phyloP scores from a whole-genome alignment of 2,888 invertebrate species.

The Rhagonycha lutea region DNA sequence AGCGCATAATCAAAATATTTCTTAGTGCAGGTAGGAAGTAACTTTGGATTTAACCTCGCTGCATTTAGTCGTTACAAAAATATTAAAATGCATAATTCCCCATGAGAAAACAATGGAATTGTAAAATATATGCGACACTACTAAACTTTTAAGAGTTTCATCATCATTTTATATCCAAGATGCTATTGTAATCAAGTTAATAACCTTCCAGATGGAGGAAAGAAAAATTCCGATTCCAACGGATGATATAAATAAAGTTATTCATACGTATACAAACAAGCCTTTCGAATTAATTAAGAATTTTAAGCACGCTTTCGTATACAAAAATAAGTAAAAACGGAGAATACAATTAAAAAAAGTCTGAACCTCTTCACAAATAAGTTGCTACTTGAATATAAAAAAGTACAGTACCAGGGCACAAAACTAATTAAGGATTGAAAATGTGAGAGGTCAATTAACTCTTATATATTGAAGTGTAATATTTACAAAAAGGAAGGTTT shows the following conservation, averaged over 20 bases:
- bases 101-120: not conserved
- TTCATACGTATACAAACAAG: not conserved
- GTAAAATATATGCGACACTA: not conserved
- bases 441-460: not conserved
- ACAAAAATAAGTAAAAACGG: not conserved
- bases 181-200: not conserved
- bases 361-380: not conserved
- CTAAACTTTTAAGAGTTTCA: not conserved
- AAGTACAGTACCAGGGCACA: not conserved
- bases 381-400: not conserved
- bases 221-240: not conserved
- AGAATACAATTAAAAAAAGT: not conserved
- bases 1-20: not conserved
- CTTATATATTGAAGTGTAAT: not conserved
- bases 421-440: not conserved
- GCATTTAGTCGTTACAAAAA: not conserved
- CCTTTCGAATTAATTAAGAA: not conserved
- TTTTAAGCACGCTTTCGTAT: not conserved
- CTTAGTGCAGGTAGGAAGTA: not conserved
- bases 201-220: not conserved
- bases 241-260: not conserved
- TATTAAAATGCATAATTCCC: not conserved
- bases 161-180: not conserved
- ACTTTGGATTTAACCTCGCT: not conserved
- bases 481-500: not conserved